phyloP scores from a whole-genome alignment of 2,888 invertebrate genomes.

The Mythimna albipuncta region DNA sequence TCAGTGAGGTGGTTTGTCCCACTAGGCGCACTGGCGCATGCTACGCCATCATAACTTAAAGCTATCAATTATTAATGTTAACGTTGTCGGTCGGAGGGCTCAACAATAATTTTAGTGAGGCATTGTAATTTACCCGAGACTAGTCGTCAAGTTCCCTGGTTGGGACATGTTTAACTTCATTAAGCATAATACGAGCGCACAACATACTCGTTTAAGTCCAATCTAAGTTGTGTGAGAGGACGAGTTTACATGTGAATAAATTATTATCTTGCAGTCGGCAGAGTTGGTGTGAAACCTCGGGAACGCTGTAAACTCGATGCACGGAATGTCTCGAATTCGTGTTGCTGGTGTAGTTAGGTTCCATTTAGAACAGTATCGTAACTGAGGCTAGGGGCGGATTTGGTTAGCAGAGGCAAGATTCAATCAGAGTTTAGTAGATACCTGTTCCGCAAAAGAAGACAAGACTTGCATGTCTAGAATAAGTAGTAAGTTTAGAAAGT shows the following conservation, averaged over 20 bases:
- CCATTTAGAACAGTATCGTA: conserved; percentile 44
- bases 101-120: conserved; percentile 69
- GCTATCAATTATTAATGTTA: conserved; percentile 62
- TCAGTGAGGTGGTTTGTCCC: conserved; percentile 42
- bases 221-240: conserved; percentile 88
- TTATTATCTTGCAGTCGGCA: conserved; percentile 86
- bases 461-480: neutral
- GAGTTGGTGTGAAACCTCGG: conserved; percentile 73
- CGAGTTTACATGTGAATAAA: conserved; percentile 89
- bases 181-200: conserved; percentile 88
- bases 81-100: conserved; percentile 52
- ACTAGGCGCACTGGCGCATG: conserved; percentile 46
- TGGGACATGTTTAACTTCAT: conserved; percentile 89
- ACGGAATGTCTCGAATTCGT: conserved; percentile 68
- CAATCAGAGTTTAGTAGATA: conserved; percentile 10
- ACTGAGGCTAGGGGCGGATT: conserved; percentile 18
- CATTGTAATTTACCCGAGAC: conserved; percentile 76
- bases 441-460: neutral
- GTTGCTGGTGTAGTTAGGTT: conserved; percentile 49
- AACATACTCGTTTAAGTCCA: conserved; percentile 90
- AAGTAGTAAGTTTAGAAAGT: neutral
- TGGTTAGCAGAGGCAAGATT: conserved; percentile 17
- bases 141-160: conserved; percentile 78
- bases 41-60: conserved; percentile 65
- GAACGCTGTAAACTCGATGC: conserved; percentile 61